Percentiles rank a stretch among this genome's conserved stretches.
Conservation (phyloP, 2,113 vertebrate species). For the Lucifuga dentata region DNA sequence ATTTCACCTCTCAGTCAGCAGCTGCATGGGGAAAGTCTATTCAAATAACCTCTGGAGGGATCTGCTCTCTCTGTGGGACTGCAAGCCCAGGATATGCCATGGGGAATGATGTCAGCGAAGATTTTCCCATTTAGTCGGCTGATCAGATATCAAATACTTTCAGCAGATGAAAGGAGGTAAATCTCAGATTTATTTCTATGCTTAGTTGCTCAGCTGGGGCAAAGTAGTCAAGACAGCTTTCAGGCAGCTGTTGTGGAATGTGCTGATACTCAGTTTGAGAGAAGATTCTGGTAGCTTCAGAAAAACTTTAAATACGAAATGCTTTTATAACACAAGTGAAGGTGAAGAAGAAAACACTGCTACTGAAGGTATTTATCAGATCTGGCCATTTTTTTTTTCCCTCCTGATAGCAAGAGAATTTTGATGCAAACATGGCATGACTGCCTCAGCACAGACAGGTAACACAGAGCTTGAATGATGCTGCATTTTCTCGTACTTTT, state of each 20-base stretch:
- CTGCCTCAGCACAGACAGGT: slow-evolving; percentile 26
- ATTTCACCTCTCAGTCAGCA: slow-evolving; percentile 51
- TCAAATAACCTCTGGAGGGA: slow-evolving; percentile 60
- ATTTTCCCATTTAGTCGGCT: slow-evolving; percentile 41
- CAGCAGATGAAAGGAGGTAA: slow-evolving; percentile 41
- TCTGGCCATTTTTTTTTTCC: slow-evolving; percentile 21
- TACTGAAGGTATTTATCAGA: slow-evolving; percentile 17
- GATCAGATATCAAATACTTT: slow-evolving; percentile 43
- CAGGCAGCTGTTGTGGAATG: slow-evolving; percentile 23
- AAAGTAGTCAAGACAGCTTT: slow-evolving; percentile 20
- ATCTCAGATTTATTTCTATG: slow-evolving; percentile 37
- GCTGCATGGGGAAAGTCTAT: slow-evolving; percentile 22
- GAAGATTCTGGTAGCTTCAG: slow-evolving; percentile 30
- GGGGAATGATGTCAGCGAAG: slow-evolving; percentile 42
- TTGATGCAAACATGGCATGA: slow-evolving; percentile 51
- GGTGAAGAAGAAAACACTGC: not conserved
- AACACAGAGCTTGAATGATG: slow-evolving; percentile 62
- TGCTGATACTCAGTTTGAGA: slow-evolving; percentile 25
- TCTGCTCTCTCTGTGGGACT: slow-evolving; percentile 39
- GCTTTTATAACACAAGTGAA: slow-evolving; percentile 8
- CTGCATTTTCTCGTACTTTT: slow-evolving; percentile 67
- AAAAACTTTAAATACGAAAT: slow-evolving; percentile 63
- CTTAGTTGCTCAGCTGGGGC: slow-evolving; percentile 24
- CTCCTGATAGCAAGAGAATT: slow-evolving; percentile 5
- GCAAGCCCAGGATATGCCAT: slow-evolving; percentile 45